phyloP scores from a whole-genome alignment of 2,888 invertebrate genomes.

The Drosophila neonasuta region DNA sequence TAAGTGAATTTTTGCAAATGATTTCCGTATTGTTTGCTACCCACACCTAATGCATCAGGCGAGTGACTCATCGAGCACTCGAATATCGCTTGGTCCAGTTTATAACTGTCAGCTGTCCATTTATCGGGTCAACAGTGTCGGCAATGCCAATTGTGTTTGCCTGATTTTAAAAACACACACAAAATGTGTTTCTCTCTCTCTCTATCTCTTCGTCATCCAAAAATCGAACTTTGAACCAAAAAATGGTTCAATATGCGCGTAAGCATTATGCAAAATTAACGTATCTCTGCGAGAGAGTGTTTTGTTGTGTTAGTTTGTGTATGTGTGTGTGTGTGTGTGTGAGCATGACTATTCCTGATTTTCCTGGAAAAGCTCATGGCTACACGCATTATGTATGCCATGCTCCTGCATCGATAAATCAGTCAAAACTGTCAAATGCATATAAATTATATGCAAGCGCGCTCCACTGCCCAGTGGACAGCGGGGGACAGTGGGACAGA shows the following conservation, averaged over 20 bases:
- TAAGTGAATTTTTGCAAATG: neutral
- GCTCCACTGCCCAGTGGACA: slow-evolving; percentile 60
- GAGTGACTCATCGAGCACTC: slow-evolving; percentile 33
- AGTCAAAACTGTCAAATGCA: slow-evolving; percentile 77
- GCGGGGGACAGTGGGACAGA: slow-evolving; percentile 30
- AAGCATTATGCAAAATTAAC: slow-evolving; percentile 68
- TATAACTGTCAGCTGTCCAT: slow-evolving; percentile 57
- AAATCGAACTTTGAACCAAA: slow-evolving; percentile 21
- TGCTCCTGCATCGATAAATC: slow-evolving; percentile 77
- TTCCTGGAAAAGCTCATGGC: slow-evolving; percentile 70
- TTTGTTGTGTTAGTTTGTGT: neutral
- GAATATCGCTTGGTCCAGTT: slow-evolving; percentile 24
- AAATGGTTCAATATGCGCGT: slow-evolving; percentile 37
- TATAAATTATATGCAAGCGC: slow-evolving; percentile 77
- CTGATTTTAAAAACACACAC: slow-evolving; percentile 14
- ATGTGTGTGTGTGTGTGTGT: slow-evolving; percentile 20
- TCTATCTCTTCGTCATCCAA: slow-evolving; percentile 11
- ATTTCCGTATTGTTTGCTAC: neutral
- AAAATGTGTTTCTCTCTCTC: slow-evolving; percentile 19
- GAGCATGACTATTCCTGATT: slow-evolving; percentile 72
- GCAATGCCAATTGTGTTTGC: slow-evolving; percentile 17
- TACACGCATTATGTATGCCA: slow-evolving; percentile 77
- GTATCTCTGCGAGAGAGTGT: slow-evolving; percentile 24
- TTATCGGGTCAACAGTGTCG: slow-evolving; percentile 42
- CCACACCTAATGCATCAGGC: neutral